Evolutionary conservation across 1,140 invertebrate species (phyloP), one percentile per base, ranked within the genome.

Genomic region (Fopius arisanus): DNA sequence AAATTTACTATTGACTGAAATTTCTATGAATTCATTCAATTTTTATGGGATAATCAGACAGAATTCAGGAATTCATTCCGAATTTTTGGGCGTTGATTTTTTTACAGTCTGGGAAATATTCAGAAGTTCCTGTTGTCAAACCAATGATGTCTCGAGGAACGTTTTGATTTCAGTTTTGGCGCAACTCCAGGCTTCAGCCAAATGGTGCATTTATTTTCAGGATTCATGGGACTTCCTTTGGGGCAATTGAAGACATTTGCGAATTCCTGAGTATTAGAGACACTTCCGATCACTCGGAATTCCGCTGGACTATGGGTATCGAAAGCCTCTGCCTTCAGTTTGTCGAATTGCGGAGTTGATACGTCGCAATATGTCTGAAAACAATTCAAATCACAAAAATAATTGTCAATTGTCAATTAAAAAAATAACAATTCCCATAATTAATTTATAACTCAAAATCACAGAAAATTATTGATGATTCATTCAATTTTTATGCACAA

Each of bases 201-300:
- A 69, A 75, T 67, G 21, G 65, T 66, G 26, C 74, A 75, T 28
- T 74, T 78, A 9, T 70, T 37, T 26, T 68, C 28, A 3, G 77
- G 77, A 62, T 77, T 77, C 76, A 77, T 77, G 7, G 73, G 33
- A 65, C 67, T 70, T 48, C 71, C 71, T 71, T 62, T 33, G 1
- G 70, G 73, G 40, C 76, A 77, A 40, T 73, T 73, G n/a, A 75
- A 77, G 19, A 67, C 73, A 67, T 87, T 81, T 0, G 91, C 86
- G 81, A 95, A 94, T 26, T 92, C 91, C 26, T 87, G 80, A 37
- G 89, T 89, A 79, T 94, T 94, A 10, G 91, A 90, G 7, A 94
- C 83, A 1, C 92, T 90, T n/a, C 92, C 92, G 67, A 91, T 90
- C 0, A 93, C 91, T 71, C 92, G 88, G 84, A 87, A 90, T 33